Base-by-base conservation (phyloP, 2,888 invertebrate species). In the Hyposoter dolosus region DNA sequence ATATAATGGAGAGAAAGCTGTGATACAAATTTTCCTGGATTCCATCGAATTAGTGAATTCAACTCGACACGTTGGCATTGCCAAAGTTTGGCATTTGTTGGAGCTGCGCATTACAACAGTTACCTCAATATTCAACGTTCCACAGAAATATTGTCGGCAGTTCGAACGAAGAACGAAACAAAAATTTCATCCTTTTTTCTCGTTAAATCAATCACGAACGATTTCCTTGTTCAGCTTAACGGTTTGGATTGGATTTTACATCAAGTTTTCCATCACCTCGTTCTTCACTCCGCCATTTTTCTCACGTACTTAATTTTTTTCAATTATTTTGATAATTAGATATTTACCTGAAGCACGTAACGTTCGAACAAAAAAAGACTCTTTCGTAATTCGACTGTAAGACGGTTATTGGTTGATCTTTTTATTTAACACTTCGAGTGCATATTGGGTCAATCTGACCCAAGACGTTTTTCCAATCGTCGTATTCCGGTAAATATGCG, bases 301-400 rank as follows among this genome's bases (percentile, higher is more conserved):
- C n/a, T 53, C 71, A n/a, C n/a, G 72, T 53, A 53, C 72, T 72
- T 53, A 53, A 50, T n/a, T 28, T 50, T 12, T 43, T 85, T 79
- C 28, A 40, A 60, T 56, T 84, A 56, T 68, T 43, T 28, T 45
- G 32, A 56, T 45, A 17, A 3, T 68, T 40, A 7, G 28, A 86
- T 45, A 53, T 72, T 40, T n/a, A 60, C 60, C 83, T 76, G 43
- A 86, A 84, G 87, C 84, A 88, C 90, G 91, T 91, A 91, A 92
- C 92, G 91, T 92, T 92, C 92, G 92, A 92, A 92, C 90, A 91
- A 91, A 79, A 90, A 91, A 88, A 88, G 90, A 89, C 89, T 87
- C 88, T 40, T 40, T 88, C 66, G 86, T 89, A 84, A 90, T 85
- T 88, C 88, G 88, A 89, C 82, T 86, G 60, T 83, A 86, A 65